These are phyloP conservation scores for Erythrolamprus reginae DNA, from an alignment of 2,113 vertebrate genomes.

Conservation along the genomic window DNA sequence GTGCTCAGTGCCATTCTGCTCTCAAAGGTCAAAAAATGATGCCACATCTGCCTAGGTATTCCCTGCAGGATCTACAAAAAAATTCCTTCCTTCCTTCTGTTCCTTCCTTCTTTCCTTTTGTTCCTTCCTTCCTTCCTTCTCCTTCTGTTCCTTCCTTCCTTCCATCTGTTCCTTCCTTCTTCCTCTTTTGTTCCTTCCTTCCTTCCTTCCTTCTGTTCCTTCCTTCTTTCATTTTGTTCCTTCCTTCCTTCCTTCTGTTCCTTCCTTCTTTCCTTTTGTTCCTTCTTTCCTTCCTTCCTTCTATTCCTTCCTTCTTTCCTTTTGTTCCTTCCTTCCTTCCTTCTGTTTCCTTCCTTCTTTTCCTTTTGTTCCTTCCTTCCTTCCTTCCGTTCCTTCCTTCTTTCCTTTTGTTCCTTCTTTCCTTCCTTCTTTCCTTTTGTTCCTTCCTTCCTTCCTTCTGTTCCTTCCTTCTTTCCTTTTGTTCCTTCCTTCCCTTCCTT, in stretches of 20 bases:
- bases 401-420: too few species aligned
- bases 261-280: too few species aligned
- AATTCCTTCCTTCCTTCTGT: background rate
- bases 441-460: background rate
- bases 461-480: background rate
- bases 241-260: fast-evolving
- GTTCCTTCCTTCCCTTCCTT: fast-evolving
- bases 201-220: background rate
- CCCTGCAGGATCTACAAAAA: background rate
- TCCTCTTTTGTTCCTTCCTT: background rate
- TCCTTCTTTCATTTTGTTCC: background rate
- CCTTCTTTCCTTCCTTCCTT: too few species aligned
- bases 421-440: too few species aligned
- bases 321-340: too few species aligned
- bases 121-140: background rate
- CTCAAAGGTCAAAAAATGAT: background rate
- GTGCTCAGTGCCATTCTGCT: slow-evolving; percentile 3
- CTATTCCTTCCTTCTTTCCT: background rate
- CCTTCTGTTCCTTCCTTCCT: background rate
- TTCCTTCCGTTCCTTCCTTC: fast-evolving
- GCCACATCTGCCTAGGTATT: background rate
- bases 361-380: background rate
- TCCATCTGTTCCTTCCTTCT: too few species aligned
- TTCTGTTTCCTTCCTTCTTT: background rate
- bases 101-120: background rate